Evolutionary conservation across 2,113 vertebrate species (phyloP).

Genomic region (Gymnarchus niloticus): DNA sequence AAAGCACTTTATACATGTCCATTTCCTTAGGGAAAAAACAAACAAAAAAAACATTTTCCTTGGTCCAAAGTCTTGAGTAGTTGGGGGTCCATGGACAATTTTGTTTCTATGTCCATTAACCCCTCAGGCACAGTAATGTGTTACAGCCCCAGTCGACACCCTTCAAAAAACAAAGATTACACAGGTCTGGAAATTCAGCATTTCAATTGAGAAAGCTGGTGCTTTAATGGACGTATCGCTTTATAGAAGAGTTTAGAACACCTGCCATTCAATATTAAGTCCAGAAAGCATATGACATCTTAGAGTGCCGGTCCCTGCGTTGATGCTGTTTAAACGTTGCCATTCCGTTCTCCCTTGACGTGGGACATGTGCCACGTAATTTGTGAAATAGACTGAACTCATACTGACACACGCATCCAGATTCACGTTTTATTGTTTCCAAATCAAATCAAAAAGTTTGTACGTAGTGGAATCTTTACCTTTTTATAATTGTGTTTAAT

Average conservation of each 20-base stretch:
- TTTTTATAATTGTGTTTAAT: conserved; percentile 78
- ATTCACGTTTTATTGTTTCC: conserved; percentile 60
- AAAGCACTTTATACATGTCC: conserved; percentile 26
- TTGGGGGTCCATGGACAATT: background rate
- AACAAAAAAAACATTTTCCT: background rate
- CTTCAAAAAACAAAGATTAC: background rate
- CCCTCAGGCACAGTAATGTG: background rate
- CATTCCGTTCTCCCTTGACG: conserved; percentile 29
- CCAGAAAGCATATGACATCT: background rate
- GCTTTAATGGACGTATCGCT: background rate
- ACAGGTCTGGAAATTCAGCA: background rate
- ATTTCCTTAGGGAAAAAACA: background rate
- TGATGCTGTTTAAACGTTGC: conserved; percentile 3
- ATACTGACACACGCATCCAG: conserved; percentile 48
- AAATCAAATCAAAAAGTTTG: conserved; percentile 58
- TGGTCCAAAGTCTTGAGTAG: background rate
- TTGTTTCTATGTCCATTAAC: background rate
- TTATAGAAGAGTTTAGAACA: background rate
- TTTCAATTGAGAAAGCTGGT: background rate
- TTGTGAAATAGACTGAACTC: conserved; percentile 38
- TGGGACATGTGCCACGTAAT: conserved; percentile 30
- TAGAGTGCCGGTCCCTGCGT: background rate
- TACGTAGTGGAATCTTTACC: conserved; percentile 67
- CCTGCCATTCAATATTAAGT: background rate
- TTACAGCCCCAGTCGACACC: background rate